Conservation (phyloP, 2,113 vertebrate genomes). For the Chitala chitala region DNA sequence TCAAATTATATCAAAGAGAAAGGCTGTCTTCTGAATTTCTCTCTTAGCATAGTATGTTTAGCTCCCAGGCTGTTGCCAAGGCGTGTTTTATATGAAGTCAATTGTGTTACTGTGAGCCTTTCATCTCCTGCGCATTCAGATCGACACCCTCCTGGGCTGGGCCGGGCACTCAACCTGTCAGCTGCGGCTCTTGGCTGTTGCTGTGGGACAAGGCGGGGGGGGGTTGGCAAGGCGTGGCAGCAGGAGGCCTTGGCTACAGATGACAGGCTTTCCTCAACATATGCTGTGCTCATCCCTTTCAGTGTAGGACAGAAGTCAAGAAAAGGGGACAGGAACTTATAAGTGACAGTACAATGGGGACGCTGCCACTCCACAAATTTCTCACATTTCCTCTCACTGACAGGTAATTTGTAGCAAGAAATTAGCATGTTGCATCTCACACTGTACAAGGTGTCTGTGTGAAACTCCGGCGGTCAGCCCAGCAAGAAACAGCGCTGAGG, state of each 20-base stretch:
- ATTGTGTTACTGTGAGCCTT: not conserved
- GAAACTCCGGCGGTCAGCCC: no score
- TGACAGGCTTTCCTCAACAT: slow-evolving; percentile 21
- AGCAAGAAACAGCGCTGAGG: no score
- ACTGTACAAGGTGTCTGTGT: no score
- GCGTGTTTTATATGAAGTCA: not conserved
- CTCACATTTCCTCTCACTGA: not conserved
- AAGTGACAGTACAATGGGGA: not conserved
- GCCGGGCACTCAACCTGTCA: not conserved
- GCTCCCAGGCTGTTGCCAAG: not conserved
- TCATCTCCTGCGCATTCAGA: not conserved
- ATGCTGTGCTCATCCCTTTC: not conserved
- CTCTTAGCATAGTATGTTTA: not conserved
- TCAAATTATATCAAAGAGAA: not conserved
- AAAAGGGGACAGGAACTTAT: not conserved
- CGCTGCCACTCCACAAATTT: not conserved
- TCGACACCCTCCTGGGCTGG: slow-evolving; percentile 4
- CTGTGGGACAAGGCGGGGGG: not conserved
- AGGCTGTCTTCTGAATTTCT: not conserved
- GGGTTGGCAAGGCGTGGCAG: not conserved
- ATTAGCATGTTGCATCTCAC: not conserved
- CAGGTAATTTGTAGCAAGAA: not conserved
- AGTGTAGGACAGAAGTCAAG: not conserved
- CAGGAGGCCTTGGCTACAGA: no score
- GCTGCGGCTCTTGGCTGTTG: not conserved